Conservation (phyloP, 2,113 vertebrate genomes). For the Ornithorhynchus anatinus region DNA sequence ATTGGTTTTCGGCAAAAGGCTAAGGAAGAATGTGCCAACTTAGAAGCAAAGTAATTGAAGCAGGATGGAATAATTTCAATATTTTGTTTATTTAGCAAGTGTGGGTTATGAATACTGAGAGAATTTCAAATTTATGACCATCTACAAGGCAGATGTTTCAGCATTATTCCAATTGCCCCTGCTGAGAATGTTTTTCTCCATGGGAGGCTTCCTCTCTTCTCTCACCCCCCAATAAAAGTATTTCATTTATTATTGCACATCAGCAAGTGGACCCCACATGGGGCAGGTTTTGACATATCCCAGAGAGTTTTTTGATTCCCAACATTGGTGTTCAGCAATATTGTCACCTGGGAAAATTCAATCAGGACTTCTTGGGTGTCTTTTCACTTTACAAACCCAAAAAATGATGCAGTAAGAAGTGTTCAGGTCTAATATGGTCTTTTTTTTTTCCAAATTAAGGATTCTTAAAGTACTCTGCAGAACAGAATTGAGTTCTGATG, state of each 20-base stretch:
- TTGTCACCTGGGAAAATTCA: background rate
- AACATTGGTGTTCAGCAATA: background rate
- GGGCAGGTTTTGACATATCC: background rate
- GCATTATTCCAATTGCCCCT: background rate
- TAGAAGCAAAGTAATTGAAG: too few relatives aligned
- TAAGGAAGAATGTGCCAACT: too few relatives aligned
- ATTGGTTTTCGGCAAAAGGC: too few relatives aligned
- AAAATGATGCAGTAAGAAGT: background rate
- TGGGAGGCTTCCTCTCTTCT: background rate
- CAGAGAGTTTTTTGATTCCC: background rate
- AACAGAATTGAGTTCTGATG: too few relatives aligned
- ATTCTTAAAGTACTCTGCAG: too few relatives aligned
- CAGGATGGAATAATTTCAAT: too few relatives aligned
- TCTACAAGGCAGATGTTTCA: too few relatives aligned
- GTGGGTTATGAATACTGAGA: too few relatives aligned
- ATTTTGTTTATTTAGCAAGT: too few relatives aligned
- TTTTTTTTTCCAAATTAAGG: too few relatives aligned
- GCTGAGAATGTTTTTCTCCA: background rate
- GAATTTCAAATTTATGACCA: too few relatives aligned
- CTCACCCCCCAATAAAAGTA: background rate
- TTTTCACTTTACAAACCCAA: background rate
- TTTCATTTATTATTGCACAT: background rate
- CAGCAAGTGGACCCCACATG: background rate
- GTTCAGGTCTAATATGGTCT: too few relatives aligned
- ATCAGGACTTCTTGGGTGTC: background rate